phyloP scores from a whole-genome alignment of 2,113 vertebrate genomes.

The Poicephalus meyeri region DNA sequence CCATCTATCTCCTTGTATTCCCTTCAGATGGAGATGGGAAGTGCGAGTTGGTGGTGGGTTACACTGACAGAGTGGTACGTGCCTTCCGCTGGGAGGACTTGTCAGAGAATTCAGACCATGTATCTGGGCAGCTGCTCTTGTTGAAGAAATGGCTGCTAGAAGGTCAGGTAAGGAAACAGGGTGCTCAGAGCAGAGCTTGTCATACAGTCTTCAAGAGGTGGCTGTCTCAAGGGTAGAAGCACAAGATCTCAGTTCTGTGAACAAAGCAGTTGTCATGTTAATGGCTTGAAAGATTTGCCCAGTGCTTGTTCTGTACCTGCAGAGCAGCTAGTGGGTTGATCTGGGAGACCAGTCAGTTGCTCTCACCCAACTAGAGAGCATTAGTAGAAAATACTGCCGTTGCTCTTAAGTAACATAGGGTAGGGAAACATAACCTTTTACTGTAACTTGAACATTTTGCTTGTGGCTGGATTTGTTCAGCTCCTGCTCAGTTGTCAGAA shows the following conservation, averaged over 20 bases:
- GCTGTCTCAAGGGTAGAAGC: neutral
- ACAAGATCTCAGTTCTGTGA: neutral
- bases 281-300: neutral
- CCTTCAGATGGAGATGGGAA: slow-evolving; percentile 90
- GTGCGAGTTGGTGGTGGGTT: slow-evolving; percentile 92
- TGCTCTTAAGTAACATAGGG: neutral
- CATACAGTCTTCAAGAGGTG: neutral
- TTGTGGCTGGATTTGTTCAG: neutral
- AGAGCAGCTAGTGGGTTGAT: neutral
- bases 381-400: neutral
- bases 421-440: neutral
- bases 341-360: neutral
- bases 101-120: slow-evolving; percentile 75
- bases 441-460: neutral
- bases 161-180: slow-evolving; percentile 84
- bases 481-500: neutral
- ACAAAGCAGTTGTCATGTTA: neutral
- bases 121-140: slow-evolving; percentile 86
- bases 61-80: slow-evolving; percentile 95
- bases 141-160: slow-evolving; percentile 98
- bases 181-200: neutral
- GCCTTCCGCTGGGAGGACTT: slow-evolving; percentile 95
- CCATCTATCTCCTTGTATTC: neutral
- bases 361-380: neutral
- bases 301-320: neutral